phyloP scores from a whole-genome alignment of 1,140 invertebrate genomes.

The Pollicipes pollicipes region DNA sequence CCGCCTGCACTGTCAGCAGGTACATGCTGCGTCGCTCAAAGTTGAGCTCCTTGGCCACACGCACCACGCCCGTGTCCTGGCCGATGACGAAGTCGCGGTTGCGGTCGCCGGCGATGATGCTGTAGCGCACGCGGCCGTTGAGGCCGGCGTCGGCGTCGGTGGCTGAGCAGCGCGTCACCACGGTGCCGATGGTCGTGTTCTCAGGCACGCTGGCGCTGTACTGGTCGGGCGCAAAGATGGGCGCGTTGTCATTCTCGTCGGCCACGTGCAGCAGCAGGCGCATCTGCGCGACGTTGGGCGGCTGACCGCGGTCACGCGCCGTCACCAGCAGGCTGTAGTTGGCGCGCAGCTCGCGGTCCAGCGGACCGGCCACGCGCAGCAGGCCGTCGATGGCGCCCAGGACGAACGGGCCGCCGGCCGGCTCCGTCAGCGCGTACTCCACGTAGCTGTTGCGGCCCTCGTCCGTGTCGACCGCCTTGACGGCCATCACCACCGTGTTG shows the following conservation, averaged over 20 bases:
- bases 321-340: conserved; percentile 61
- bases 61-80: conserved; percentile 69
- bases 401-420: conserved; percentile 44
- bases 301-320: conserved; percentile 73
- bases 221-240: conserved; percentile 68
- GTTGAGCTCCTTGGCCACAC: conserved; percentile 76
- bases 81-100: conserved; percentile 78
- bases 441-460: conserved; percentile 84
- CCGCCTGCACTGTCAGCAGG: conserved; percentile 59
- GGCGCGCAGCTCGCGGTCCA: conserved; percentile 68
- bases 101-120: conserved; percentile 68
- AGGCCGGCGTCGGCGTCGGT: conserved; percentile 75
- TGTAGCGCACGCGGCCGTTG: conserved; percentile 73
- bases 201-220: conserved; percentile 76
- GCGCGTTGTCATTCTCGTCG: conserved; percentile 88
- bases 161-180: conserved; percentile 72
- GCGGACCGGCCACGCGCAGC: conserved; percentile 51
- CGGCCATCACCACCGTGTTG: conserved; percentile 72
- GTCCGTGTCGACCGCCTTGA: conserved; percentile 80
- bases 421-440: conserved; percentile 51
- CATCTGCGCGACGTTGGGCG: conserved; percentile 48
- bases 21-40: conserved; percentile 75
- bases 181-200: conserved; percentile 80
- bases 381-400: conserved; percentile 74
- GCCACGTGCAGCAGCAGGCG: conserved; percentile 53